Evolutionary conservation across 2,888 invertebrate species (phyloP).

Genomic region (Carcina quercana): DNA sequence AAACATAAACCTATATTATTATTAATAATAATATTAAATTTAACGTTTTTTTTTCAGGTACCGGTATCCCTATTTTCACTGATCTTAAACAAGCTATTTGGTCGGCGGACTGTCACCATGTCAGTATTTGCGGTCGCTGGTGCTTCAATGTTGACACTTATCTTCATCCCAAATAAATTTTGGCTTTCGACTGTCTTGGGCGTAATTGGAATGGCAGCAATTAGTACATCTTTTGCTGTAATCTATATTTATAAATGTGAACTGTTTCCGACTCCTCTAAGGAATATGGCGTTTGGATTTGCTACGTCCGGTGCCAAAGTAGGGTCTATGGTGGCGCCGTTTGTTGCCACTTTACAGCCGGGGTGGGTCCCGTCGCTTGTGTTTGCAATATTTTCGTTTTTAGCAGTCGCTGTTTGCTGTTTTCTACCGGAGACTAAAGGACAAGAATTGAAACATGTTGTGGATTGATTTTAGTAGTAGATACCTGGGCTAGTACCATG

Average conservation of each 20-base stretch:
- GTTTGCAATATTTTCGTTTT: constrained; percentile 34
- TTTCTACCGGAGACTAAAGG: constrained; percentile 47
- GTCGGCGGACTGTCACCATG: constrained; percentile 28
- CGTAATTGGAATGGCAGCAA: constrained; percentile 24
- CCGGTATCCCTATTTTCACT: constrained; percentile 25
- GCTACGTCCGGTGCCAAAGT: constrained; percentile 36
- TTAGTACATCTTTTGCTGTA: constrained; percentile 23
- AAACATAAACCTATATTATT: too few relatives aligned
- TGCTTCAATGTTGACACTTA: constrained; percentile 25
- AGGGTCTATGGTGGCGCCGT: constrained; percentile 43
- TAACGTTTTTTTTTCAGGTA: constrained; percentile 32
- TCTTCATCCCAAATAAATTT: constrained; percentile 27
- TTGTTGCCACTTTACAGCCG: constrained; percentile 33
- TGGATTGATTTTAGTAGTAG: too few relatives aligned
- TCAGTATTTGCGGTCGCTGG: constrained; percentile 20
- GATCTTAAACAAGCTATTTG: constrained; percentile 27
- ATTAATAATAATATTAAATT: too few relatives aligned
- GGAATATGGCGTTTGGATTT: constrained; percentile 41
- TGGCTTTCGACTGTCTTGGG: constrained; percentile 27
- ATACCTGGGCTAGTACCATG: too few relatives aligned
- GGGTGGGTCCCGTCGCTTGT: constrained; percentile 37
- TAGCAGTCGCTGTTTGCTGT: constrained; percentile 29
- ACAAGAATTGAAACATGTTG: constrained; percentile 22
- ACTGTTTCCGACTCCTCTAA: constrained; percentile 43
- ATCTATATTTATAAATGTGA: constrained; percentile 36